Base-by-base conservation (phyloP, 2,888 invertebrate genomes). In the Ophion slaviceki region DNA sequence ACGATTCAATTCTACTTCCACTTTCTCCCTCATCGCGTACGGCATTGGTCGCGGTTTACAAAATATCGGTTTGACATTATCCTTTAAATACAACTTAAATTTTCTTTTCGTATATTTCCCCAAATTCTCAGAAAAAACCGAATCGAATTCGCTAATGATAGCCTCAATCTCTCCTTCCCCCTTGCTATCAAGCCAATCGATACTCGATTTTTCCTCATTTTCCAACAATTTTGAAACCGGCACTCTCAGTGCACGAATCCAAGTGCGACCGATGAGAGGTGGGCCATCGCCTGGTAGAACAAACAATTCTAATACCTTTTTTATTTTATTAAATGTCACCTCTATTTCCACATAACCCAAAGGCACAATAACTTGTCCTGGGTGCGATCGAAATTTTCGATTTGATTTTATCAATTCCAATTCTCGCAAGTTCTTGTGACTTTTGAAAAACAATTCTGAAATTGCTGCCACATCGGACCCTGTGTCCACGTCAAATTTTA, bases 1-100 rank as follows among this genome's bases (percentile, higher is more conserved):
- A 28, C 84, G 53, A 70, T 85, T 67, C n/a, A 89, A 67, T 84
- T 89, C 87, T 59, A 53, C 59, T 72, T 89, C 88, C 10, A 88
- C 80, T 76, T 80, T 85, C 45, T 64, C 53, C 24, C 64, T 36
- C 74, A 89, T 67, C 20, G 84, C 80, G 78, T 85, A 89, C 0
- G 89, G 89, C 0, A 88, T 77, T 71, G 88, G 78, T 83, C 83
- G 59, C 17, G 83, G 72, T 17, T 78, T 78, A 14, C 24, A 64
- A 85, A 87, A 89, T 24, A 88, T 75, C 40, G 88, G 88, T 24
- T 70, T 83, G 45, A 74, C 81, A 61, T 87, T 80, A 11, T 75
- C 74, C 64, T 88, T 88, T 17, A 88, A 62, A 61, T 70, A 66
- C 24, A 88, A 47, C 3, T 79, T 80, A n/a, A 88, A 86, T 83